Base-by-base conservation (phyloP, 2,113 vertebrate genomes). In the Leucopsar rothschildi region DNA sequence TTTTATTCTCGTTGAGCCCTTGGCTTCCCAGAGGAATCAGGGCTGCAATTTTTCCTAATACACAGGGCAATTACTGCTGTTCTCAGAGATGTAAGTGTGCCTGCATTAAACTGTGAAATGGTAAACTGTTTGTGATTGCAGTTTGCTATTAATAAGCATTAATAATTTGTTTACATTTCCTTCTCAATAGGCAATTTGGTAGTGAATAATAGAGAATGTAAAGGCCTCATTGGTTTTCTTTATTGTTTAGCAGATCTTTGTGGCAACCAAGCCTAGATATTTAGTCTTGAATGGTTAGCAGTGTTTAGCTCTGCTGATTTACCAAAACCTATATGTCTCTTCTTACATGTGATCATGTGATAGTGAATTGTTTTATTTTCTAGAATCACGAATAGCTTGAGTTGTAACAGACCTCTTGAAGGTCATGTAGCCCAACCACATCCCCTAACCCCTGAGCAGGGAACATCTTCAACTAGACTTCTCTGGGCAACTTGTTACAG, bases 1-100 rank as follows among this genome's bases (percentile, higher is more conserved):
- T 96, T 96, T 96, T 97, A 82, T 89, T 90, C 66, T 82, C 23
- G 59, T 60, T 91, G 92, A 92, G 25, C n/a, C 60, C 19, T 80
- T 89, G 72, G 77, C 77, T 94, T 65, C 37, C 9, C 35, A 70
- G 69, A 91, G 72, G 64, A 93, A 95, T 64, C 44, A 84, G 65
- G 47, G 49, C 53, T 95, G 53, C 40, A 81, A 7, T 92, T 95
- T 94, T 92, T 82, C 82, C 47, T 93, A 64, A 76, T 92, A 55
- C 16, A 12, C 81, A 18, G 78, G 76, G 35, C 65, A 95, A 65
- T 88, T 95, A 78, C 33, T 94, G 55, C 50, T 81, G 33, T 40
- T 95, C 78, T 82, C 39, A 42, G 61, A 86, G 31, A 33, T 76
- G 70, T 66, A 69, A 42, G 35, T 73, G 28, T 64, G 39, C 37